Percentiles rank a stretch among this genome's conserved stretches.
Conservation (phyloP, 2,888 invertebrate species). For the Heliconius ethilla region DNA sequence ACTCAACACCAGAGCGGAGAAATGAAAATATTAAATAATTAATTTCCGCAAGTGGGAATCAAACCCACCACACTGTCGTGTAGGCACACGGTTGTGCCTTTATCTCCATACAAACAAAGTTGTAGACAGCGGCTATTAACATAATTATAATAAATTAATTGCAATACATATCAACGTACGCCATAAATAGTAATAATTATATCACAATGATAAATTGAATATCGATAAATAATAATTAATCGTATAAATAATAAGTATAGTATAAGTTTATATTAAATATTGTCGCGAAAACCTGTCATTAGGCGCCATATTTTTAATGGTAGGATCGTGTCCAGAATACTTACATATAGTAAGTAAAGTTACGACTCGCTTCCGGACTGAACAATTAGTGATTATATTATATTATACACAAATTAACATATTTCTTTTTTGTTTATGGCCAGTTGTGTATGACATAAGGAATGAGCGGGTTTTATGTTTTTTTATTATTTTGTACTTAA, state of each 20-base stretch:
- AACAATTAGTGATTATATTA: constrained; percentile 40
- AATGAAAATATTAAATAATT: too few relatives aligned
- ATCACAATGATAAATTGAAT: neutral
- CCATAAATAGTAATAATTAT: constrained; percentile 5
- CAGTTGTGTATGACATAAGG: neutral
- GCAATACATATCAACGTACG: neutral
- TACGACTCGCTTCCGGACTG: constrained; percentile 42
- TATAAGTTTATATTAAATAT: constrained; percentile 15
- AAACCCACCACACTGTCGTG: too few relatives aligned
- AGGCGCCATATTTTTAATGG: constrained; percentile 42
- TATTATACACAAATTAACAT: constrained; percentile 37
- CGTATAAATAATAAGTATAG: constrained; percentile 4
- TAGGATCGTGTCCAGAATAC: constrained; percentile 37
- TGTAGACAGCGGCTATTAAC: neutral
- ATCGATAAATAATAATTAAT: constrained; percentile 27
- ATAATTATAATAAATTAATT: constrained; percentile 1
- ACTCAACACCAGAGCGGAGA: too few relatives aligned
- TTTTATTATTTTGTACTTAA: neutral
- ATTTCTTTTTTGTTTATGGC: constrained; percentile 30
- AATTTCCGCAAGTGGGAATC: too few relatives aligned
- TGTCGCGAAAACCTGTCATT: constrained; percentile 42
- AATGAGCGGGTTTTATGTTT: neutral
- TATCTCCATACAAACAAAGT: neutral
- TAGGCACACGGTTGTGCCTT: too few relatives aligned
- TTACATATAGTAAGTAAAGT: constrained; percentile 33